Conservation (phyloP, 2,888 invertebrate genomes). For the Rotaria magnacalcarata region DNA sequence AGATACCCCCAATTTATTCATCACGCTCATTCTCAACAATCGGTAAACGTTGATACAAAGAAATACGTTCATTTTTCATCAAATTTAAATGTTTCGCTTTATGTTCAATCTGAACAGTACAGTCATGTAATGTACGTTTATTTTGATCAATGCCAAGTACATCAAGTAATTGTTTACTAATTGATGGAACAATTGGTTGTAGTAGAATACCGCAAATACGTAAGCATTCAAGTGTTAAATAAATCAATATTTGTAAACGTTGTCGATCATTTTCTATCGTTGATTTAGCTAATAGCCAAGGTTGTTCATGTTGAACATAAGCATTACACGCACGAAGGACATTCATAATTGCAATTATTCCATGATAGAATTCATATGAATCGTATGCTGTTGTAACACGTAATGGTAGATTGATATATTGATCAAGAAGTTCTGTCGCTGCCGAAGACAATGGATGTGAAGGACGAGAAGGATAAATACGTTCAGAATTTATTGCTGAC, state of each 20-base stretch:
- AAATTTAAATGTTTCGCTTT: background rate
- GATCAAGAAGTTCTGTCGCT: slow-evolving; percentile 48
- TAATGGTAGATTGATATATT: background rate
- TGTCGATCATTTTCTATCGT: slow-evolving; percentile 61
- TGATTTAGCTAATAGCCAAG: slow-evolving; percentile 76
- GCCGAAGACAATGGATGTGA: slow-evolving; percentile 47
- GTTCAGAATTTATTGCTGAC: slow-evolving; percentile 72
- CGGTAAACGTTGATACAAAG: background rate
- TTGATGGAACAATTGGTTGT: slow-evolving; percentile 77
- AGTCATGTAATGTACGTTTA: background rate
- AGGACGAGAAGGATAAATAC: slow-evolving; percentile 67
- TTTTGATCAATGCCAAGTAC: slow-evolving; percentile 53
- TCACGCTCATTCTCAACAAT: background rate
- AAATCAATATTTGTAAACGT: slow-evolving; percentile 68
- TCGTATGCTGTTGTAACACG: background rate
- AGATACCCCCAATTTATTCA: background rate
- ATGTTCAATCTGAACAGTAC: background rate
- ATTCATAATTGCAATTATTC: slow-evolving; percentile 72
- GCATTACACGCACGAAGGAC: slow-evolving; percentile 74
- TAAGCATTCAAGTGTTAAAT: slow-evolving; percentile 77
- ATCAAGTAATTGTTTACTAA: slow-evolving; percentile 67
- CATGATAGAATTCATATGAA: slow-evolving; percentile 67
- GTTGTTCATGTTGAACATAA: slow-evolving; percentile 78
- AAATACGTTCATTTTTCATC: background rate
- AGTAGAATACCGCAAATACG: slow-evolving; percentile 75